Conservation (phyloP, 2,888 invertebrate species). For the Drosophila gaucha region DNA sequence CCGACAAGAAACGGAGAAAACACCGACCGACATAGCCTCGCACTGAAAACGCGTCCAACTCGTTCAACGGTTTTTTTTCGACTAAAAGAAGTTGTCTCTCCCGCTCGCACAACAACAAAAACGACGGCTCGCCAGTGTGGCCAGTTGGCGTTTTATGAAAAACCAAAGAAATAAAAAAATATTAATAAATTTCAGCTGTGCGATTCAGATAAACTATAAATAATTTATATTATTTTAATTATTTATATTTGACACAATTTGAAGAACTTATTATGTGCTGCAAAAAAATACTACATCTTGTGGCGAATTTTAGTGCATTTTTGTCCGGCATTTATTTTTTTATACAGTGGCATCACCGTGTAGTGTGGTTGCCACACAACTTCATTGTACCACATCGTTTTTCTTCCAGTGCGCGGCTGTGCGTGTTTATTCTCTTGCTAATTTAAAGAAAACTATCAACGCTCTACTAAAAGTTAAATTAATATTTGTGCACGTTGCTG, state of each 20-base stretch:
- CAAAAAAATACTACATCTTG: slow-evolving; percentile 9
- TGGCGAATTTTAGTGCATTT: not conserved
- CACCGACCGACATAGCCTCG: slow-evolving; percentile 56
- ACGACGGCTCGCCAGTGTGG: slow-evolving; percentile 23
- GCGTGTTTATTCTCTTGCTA: slow-evolving; percentile 7
- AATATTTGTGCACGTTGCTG: not conserved
- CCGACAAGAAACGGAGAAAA: slow-evolving; percentile 56
- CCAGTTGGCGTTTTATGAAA: not conserved
- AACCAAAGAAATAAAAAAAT: no score
- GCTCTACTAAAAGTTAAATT: not conserved
- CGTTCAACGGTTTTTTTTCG: slow-evolving; percentile 45
- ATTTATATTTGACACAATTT: no score
- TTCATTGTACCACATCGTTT: slow-evolving; percentile 17
- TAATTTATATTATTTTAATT: no score
- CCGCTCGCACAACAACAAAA: slow-evolving; percentile 42
- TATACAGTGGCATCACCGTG: slow-evolving; percentile 16
- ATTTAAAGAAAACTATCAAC: not conserved
- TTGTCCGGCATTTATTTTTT: slow-evolving; percentile 11
- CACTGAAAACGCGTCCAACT: slow-evolving; percentile 49
- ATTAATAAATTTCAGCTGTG: no score
- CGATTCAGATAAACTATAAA: no score
- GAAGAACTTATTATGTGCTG: not conserved
- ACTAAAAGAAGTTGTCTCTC: slow-evolving; percentile 36
- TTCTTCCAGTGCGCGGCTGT: slow-evolving; percentile 28
- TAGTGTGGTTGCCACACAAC: slow-evolving; percentile 27